Evolutionary conservation across 2,113 vertebrate genomes (phyloP), one percentile per base, ranked within the genome.

Genomic region (Piprites chloris): DNA sequence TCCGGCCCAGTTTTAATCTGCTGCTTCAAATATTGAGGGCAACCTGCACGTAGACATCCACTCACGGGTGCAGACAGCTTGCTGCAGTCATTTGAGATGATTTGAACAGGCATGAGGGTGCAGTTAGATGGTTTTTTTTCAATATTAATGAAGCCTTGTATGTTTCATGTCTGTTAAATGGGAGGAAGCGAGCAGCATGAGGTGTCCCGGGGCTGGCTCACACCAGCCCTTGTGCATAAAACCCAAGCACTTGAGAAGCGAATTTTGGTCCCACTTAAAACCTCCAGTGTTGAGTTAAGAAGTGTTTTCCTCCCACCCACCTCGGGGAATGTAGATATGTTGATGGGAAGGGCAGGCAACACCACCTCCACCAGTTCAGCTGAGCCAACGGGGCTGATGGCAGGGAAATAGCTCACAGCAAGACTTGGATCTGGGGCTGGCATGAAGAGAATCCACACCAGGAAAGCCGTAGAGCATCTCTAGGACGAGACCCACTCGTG

Each of bases 341-440:
- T 44, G 19, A 30, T 47, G 80, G 35, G 42, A 20, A 0, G 10
- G 18, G 39, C 30, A 44, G 21, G 19, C 9, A 89, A 9, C 22
- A 46, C 32, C 12, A 15, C 1, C 8, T 56, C 15, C 59, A 47
- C 37, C 2, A 3, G 6, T 39, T 89, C 53, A 65, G 59, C 19
- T 1, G 0, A 67, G 32, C 15, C 0, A 0, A 5, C 33, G 23
- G 30, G 22, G 37, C 19, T 1, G 4, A 68, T 30, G 44, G 41
- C 49, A 84, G 44, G 37, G 52, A 76, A 94, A 89, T 3, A 7
- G 0, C 46, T 56, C 30, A 18, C 73, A 65, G 44, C 33, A 79
- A 28, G 22, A 16, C 30, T 47, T 61, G 26, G 61, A 42, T 32
- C 9, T 52, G 35, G 21, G 27, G 47, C 65, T 93, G 44, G 22